A percentile compares a stretch with the other conserved stretches of the same genome.
These are phyloP conservation scores for Chloroceryle inda DNA, from an alignment of 2,797 vertebrate genomes.

Conservation along the genomic window DNA sequence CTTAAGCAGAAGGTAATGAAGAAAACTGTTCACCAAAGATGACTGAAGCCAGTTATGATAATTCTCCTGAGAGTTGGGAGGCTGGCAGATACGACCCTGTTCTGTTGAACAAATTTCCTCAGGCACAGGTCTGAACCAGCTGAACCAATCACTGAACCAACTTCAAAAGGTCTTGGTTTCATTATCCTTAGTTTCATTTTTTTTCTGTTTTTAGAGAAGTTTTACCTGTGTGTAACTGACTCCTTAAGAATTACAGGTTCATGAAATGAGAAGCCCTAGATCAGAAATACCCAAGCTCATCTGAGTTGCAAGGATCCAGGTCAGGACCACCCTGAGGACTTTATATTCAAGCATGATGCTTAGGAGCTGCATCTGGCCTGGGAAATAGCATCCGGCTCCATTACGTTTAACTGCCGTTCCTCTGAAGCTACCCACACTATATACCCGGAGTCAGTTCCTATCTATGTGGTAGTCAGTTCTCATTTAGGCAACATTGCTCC, in stretches of 20 bases:
- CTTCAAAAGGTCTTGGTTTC: neutral
- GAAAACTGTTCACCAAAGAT: neutral
- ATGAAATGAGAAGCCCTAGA: neutral
- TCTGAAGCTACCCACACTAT: neutral
- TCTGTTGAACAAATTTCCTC: neutral
- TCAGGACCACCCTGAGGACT: neutral
- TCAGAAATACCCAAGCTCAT: neutral
- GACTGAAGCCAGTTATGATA: neutral
- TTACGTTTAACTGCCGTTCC: neutral
- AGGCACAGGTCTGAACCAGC: neutral
- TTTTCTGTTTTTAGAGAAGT: neutral
- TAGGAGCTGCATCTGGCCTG: neutral
- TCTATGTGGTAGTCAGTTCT: neutral
- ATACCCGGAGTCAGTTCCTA: neutral
- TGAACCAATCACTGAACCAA: neutral
- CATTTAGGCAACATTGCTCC: neutral
- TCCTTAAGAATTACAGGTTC: neutral
- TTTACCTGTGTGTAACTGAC: neutral
- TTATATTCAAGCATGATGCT: neutral
- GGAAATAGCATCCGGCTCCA: neutral
- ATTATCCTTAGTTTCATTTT: neutral
- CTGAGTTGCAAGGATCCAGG: fast-evolving
- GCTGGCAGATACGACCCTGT: neutral
- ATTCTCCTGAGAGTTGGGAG: neutral
- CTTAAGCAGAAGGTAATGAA: neutral